Conservation (phyloP, 2,888 invertebrate species). For the Apamea monoglypha region DNA sequence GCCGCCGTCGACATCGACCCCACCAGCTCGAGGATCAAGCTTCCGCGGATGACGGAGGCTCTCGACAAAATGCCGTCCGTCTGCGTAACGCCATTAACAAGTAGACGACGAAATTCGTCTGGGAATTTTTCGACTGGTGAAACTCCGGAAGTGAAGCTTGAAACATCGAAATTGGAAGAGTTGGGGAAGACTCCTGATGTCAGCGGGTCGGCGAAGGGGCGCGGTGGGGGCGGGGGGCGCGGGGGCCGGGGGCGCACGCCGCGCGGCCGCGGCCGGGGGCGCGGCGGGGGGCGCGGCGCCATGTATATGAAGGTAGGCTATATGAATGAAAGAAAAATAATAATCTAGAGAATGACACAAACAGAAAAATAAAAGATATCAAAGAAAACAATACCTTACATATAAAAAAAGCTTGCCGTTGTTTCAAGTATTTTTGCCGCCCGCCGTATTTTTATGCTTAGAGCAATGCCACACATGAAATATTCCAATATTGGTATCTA, state of each 20-base stretch:
- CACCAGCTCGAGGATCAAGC: slow-evolving; percentile 85
- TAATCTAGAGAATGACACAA: neutral
- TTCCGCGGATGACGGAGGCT: slow-evolving; percentile 88
- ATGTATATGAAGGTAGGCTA: slow-evolving; percentile 76
- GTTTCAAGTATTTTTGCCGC: neutral
- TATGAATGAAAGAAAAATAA: neutral
- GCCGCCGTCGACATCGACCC: slow-evolving; percentile 79
- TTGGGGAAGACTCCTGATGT: slow-evolving; percentile 77
- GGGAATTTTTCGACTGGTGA: slow-evolving; percentile 73
- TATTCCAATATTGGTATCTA: neutral
- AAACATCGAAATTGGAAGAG: slow-evolving; percentile 74
- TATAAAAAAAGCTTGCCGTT: neutral
- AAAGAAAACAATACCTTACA: neutral
- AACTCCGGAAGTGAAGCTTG: slow-evolving; percentile 73
- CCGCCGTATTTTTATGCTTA: too few species aligned
- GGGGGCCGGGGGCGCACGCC: slow-evolving; percentile 75
- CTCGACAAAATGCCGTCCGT: slow-evolving; percentile 83
- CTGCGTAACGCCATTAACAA: slow-evolving; percentile 81
- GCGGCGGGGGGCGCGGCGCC: slow-evolving; percentile 85
- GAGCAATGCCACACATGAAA: neutral
- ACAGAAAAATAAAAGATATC: neutral
- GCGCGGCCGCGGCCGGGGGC: slow-evolving; percentile 79
- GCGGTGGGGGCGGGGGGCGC: slow-evolving; percentile 71
- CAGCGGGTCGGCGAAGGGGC: slow-evolving; percentile 61
- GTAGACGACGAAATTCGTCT: slow-evolving; percentile 77